These are phyloP conservation scores for Silurus lanzhouensis DNA, from an alignment of 2,797 vertebrate genomes.

Conservation along the genomic window DNA sequence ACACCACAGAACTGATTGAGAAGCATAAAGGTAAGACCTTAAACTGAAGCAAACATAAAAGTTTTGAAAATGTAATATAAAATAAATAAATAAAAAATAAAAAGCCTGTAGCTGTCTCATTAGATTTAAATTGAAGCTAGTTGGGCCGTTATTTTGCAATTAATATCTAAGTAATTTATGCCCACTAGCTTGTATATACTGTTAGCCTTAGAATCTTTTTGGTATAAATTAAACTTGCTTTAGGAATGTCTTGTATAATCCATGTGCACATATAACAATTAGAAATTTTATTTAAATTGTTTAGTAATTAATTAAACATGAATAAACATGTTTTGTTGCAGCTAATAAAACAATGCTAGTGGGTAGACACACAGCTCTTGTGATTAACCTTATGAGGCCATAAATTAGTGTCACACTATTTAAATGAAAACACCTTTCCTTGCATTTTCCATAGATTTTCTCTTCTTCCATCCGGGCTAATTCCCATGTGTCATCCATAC, in stretches of 20 bases:
- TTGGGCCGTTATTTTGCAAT: neutral
- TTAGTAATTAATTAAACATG: neutral
- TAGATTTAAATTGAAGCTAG: neutral
- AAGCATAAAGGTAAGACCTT: constrained; percentile 75
- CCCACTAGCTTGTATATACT: neutral
- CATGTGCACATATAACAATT: neutral
- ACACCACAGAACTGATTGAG: constrained; percentile 74
- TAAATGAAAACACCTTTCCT: neutral
- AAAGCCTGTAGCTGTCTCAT: neutral
- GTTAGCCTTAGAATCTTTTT: neutral
- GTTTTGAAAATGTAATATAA: too few species aligned
- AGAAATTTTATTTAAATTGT: neutral
- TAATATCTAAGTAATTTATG: neutral
- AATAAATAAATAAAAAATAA: neutral
- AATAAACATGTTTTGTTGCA: neutral
- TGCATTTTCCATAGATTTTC: neutral
- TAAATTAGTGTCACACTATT: neutral
- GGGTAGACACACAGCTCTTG: neutral
- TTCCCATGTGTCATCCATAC: neutral
- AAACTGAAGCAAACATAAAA: neutral
- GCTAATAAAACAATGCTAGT: neutral
- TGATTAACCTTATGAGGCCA: neutral
- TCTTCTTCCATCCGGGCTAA: neutral
- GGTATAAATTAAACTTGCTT: neutral
- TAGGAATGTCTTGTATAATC: neutral